Evolutionary conservation across 2,113 vertebrate species (phyloP).

Genomic region (Jacana jacana): DNA sequence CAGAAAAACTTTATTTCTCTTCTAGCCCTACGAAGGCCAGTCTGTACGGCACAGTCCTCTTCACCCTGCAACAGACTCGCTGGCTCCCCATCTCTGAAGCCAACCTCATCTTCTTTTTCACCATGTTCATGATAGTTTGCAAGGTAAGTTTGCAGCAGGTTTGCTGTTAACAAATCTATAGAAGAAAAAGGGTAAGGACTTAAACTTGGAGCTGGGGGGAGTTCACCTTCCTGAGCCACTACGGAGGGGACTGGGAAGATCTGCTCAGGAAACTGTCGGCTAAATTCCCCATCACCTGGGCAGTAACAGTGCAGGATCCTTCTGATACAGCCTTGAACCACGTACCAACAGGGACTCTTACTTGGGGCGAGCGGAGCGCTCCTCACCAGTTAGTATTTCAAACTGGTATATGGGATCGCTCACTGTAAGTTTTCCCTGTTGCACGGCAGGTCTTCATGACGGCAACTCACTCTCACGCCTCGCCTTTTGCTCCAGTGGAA

Average conservation of each 20-base stretch:
- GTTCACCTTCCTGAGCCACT: neutral
- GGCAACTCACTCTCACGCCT: conserved; percentile 91
- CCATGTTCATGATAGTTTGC: conserved; percentile 92
- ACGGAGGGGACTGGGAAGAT: accelerated
- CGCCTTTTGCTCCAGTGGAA: conserved; percentile 89
- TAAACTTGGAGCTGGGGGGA: neutral
- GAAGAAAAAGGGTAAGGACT: neutral
- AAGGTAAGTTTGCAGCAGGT: conserved; percentile 79
- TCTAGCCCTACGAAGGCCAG: conserved; percentile 95
- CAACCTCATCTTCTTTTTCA: conserved; percentile 91
- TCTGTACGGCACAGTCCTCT: conserved; percentile 92
- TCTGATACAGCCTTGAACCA: neutral
- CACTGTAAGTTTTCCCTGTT: neutral
- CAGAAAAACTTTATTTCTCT: neutral
- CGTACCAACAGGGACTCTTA: neutral
- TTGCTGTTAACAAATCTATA: neutral
- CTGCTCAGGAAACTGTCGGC: neutral
- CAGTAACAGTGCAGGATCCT: neutral
- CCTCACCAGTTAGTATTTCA: neutral
- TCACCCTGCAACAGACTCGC: conserved; percentile 90
- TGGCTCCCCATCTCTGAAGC: conserved; percentile 91
- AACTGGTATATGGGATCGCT: neutral
- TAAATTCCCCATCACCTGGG: neutral
- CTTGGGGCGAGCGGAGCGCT: neutral
- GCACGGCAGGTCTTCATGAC: conserved; percentile 88